These are phyloP conservation scores for Protomyctophum bolini DNA, from an alignment of 2,113 vertebrate genomes.

Conservation along the genomic window DNA sequence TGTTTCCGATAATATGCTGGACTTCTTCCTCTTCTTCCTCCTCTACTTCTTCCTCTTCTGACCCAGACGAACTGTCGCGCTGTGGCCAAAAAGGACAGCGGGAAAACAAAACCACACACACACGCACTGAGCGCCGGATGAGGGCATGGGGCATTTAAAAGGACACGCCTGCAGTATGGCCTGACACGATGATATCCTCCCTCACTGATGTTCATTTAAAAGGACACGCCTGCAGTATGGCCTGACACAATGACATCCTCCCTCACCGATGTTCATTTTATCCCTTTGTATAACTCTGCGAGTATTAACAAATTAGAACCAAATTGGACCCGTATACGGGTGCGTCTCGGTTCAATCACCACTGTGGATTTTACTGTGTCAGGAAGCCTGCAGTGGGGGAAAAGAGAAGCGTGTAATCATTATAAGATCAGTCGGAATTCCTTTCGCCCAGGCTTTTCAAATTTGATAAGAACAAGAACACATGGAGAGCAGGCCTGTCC, in stretches of 20 bases:
- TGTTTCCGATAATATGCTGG: constrained; percentile 73
- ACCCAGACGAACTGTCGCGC: constrained; percentile 41
- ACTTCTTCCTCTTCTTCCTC: constrained; percentile 39
- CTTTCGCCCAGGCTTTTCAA: constrained; percentile 54
- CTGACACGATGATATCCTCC: no score
- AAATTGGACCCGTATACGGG: no score
- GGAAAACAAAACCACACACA: not conserved
- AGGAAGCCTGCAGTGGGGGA: constrained; percentile 18
- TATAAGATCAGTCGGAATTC: constrained; percentile 58
- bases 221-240: constrained; percentile 31
- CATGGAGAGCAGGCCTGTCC: constrained; percentile 19
- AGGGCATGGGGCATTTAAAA: constrained; percentile 31
- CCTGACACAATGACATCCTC: no score
- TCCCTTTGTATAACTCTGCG: no score
- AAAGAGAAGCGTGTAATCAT: constrained; percentile 40
- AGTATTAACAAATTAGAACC: no score
- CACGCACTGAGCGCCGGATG: not conserved
- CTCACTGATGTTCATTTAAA: constrained; percentile 3
- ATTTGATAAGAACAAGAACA: constrained; percentile 55
- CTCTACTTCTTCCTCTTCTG: not conserved
- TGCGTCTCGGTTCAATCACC: no score
- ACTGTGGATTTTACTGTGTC: not conserved
- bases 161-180: constrained; percentile 31
- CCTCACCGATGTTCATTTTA: no score
- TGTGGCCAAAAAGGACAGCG: constrained; percentile 1